These are phyloP conservation scores for Microcebus tavaratra DNA, from an alignment of 2,113 vertebrate species.

Conservation along the genomic window DNA sequence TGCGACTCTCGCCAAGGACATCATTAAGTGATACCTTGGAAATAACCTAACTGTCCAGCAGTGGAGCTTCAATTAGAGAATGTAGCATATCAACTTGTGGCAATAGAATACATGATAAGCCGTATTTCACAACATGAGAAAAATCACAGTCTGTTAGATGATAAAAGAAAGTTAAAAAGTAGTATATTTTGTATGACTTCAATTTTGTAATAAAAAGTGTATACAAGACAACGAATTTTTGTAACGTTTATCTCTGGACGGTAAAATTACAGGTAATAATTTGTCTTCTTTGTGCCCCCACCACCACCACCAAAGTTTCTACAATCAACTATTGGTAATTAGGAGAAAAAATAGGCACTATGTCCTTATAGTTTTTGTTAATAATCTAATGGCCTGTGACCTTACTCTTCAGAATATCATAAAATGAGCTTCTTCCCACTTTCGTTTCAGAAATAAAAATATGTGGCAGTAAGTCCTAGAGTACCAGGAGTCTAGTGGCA, in stretches of 20 bases:
- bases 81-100: rapidly evolving
- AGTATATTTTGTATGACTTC: neutral
- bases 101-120: neutral
- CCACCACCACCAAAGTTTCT: neutral
- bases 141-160: neutral
- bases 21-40: neutral
- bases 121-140: neutral
- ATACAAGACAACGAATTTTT: neutral
- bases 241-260: neutral
- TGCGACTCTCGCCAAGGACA: neutral
- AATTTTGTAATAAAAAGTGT: neutral
- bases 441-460: neutral
- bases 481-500: neutral
- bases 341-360: neutral
- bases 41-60: neutral
- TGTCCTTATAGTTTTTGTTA: neutral
- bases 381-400: neutral
- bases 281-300: neutral
- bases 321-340: neutral
- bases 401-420: neutral
- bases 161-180: neutral
- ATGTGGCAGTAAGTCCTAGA: neutral
- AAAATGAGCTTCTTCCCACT: neutral
- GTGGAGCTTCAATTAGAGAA: neutral
- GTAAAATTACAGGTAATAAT: neutral